Conservation (phyloP, 2,113 vertebrate genomes). For the Brachyhypopomus occidentalis region DNA sequence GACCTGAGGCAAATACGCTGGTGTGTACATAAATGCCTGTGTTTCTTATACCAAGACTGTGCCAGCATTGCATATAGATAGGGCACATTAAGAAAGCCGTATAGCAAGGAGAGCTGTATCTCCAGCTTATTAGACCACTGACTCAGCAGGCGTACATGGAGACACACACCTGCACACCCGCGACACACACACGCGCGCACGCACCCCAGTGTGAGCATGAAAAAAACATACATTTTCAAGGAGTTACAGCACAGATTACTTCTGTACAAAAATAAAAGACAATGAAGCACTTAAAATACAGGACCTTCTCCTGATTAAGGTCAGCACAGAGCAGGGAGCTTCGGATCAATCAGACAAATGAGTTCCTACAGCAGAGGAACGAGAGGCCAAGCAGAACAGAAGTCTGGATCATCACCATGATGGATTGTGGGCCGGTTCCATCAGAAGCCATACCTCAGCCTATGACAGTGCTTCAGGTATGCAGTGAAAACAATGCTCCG, state of each 20-base stretch:
- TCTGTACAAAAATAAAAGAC: conserved; percentile 39
- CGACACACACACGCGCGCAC: neutral
- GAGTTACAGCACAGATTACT: conserved; percentile 35
- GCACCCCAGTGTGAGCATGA: neutral
- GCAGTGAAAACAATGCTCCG: conserved; percentile 5
- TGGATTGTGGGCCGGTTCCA: conserved; percentile 7
- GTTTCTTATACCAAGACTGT: conserved; percentile 32
- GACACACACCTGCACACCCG: neutral
- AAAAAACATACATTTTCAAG: conserved; percentile 14
- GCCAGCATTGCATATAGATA: conserved; percentile 50
- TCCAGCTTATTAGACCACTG: conserved; percentile 62
- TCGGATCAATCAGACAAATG: conserved; percentile 27
- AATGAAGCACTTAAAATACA: conserved; percentile 44
- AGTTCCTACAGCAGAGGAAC: neutral
- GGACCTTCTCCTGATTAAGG: conserved; percentile 38
- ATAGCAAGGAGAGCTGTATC: conserved; percentile 66
- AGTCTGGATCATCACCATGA: neutral
- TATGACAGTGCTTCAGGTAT: neutral
- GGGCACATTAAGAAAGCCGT: conserved; percentile 41
- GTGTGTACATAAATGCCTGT: conserved; percentile 33
- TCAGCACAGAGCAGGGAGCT: neutral
- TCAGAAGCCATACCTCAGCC: neutral
- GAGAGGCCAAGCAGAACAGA: neutral
- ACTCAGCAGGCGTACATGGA: conserved; percentile 57
- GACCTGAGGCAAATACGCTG: neutral